Evolutionary conservation across 1,140 invertebrate species (phyloP).

Genomic region (Asbolus verrucosus): DNA sequence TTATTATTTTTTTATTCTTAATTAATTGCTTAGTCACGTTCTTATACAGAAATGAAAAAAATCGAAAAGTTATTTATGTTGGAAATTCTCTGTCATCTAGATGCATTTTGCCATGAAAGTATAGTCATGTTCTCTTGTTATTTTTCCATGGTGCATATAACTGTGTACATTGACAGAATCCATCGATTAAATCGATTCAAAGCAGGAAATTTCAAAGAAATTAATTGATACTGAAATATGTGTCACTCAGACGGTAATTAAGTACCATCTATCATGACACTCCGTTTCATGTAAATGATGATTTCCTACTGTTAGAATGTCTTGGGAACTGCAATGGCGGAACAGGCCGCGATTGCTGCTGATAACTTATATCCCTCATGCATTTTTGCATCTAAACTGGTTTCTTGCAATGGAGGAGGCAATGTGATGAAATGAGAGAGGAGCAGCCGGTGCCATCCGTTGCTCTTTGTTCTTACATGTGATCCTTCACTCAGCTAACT

Average conservation of each 20-base stretch:
- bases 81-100: no score
- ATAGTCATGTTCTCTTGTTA: background rate
- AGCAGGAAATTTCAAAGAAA: conserved; percentile 12
- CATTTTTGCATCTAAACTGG: conserved; percentile 36
- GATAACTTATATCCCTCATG: conserved; percentile 40
- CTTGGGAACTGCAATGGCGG: conserved; percentile 39
- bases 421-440: conserved; percentile 2
- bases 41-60: no score
- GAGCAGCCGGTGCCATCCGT: conserved; percentile 7
- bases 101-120: background rate
- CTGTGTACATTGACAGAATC: conserved; percentile 1
- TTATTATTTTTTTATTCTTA: no score
- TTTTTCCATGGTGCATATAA: conserved; percentile 6
- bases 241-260: conserved; percentile 42
- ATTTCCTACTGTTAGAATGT: conserved; percentile 31
- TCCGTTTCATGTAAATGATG: conserved; percentile 28
- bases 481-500: conserved; percentile 48
- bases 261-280: conserved; percentile 33
- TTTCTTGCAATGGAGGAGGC: conserved; percentile 10
- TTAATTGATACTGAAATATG: conserved; percentile 42
- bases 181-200: conserved; percentile 6
- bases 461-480: conserved; percentile 31
- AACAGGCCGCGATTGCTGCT: conserved; percentile 30
- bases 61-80: background rate
- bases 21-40: no score